Evolutionary conservation across 2,888 invertebrate species (phyloP), one percentile per base, ranked within the genome.

Genomic region (Neelides folsomi): DNA sequence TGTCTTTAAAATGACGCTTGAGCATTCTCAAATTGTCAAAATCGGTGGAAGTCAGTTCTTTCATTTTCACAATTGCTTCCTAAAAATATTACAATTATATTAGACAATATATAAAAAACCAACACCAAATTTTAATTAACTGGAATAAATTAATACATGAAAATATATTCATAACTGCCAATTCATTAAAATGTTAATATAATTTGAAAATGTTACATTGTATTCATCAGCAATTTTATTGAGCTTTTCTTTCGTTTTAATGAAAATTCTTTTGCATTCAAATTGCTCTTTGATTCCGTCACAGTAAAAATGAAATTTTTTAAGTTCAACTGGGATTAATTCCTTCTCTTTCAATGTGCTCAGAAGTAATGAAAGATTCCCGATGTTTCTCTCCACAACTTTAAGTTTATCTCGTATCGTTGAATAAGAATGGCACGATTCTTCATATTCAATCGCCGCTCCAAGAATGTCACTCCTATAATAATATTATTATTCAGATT

Each of bases 401-500:
- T 27, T 13, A 10, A 57, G 15, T 16, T 48, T 37, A 9, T 15
- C n/a, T 15, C 39, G n/a, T 8, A 18, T 34, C 18, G 42, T 41
- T 48, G 47, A 20, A 37, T 41, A 27, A n/a, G 38, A 36, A n/a
- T 34, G 42, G 2, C 36, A 41, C 8, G 38, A 18, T 7, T 45
- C 19, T 19, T 47, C 42, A 15, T 50, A 27, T 36, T 53, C 47
- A 9, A 19, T 38, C n/a, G 43, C 44, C 35, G 49, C 40, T 7
- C 50, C 52, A 13, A 51, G 38, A 10, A 54, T 20, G 37, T 57
- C 57, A 1, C 39, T 20, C 18, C 57, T 57, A 38, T 10, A 43
- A 34, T n/a, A 8, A n/a, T n/a, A n/a, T n/a, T n/a, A n/a, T n/a
- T n/a, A n/a, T n/a, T n/a, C n/a, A n/a, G n/a, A n/a, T n/a, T n/a